Evolutionary conservation across 2,113 vertebrate genomes (phyloP).

Genomic region (Ceuthmochares aereus): DNA sequence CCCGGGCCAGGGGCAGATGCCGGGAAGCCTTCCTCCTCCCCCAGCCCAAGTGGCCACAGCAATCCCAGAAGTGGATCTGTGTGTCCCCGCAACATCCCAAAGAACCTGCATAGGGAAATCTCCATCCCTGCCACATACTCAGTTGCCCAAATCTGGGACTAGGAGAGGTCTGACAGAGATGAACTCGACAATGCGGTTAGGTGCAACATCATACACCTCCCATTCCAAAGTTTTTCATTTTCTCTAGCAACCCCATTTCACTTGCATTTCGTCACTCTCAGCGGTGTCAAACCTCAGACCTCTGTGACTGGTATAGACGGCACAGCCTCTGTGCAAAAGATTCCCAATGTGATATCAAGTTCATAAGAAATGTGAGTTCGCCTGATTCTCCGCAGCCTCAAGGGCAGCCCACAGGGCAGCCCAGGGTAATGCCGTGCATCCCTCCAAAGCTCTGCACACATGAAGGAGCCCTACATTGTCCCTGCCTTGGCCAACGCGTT

Average conservation of each 20-base stretch:
- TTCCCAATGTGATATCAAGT: neutral
- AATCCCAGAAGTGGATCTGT: neutral
- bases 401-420: neutral
- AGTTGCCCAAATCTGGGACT: neutral
- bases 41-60: neutral
- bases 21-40: neutral
- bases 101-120: neutral
- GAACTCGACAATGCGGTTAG: fast-evolving
- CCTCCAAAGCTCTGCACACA: neutral
- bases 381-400: neutral
- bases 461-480: neutral
- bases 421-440: neutral
- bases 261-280: neutral
- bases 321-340: neutral
- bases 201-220: neutral
- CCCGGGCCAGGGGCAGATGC: neutral
- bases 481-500: neutral
- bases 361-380: neutral
- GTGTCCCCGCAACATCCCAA: neutral
- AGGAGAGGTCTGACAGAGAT: neutral
- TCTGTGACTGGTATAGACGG: neutral
- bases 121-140: neutral
- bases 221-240: neutral
- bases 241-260: neutral
- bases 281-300: neutral